Evolutionary conservation across 1,140 invertebrate genomes (phyloP).

Genomic region (Halictus rubicundus): DNA sequence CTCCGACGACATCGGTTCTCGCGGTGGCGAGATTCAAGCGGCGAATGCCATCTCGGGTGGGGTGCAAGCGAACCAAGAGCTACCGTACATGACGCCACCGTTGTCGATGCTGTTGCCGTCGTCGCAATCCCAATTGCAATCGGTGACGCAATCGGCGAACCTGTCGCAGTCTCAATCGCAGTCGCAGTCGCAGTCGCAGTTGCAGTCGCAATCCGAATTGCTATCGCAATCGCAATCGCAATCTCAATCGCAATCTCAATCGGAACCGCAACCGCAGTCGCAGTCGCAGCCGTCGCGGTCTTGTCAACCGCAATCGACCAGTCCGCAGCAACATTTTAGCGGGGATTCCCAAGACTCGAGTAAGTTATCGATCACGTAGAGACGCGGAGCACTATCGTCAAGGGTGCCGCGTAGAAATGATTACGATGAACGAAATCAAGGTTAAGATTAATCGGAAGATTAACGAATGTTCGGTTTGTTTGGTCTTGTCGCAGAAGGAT

Average conservation of each 20-base stretch:
- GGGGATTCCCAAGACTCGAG: slow-evolving; percentile 93
- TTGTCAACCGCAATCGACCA: slow-evolving; percentile 69
- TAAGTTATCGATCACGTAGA: slow-evolving; percentile 74
- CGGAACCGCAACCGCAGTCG: slow-evolving; percentile 62
- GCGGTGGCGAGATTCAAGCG: slow-evolving; percentile 84
- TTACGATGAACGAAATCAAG: too few relatives aligned
- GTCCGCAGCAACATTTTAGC: slow-evolving; percentile 86
- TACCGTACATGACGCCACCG: slow-evolving; percentile 94
- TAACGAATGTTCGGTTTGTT: background rate
- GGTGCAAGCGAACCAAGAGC: slow-evolving; percentile 91
- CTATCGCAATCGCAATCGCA: slow-evolving; percentile 70
- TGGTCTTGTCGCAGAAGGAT: slow-evolving; percentile 84
- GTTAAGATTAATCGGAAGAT: too few relatives aligned
- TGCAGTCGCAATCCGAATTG: slow-evolving; percentile 57
- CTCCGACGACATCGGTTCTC: slow-evolving; percentile 58
- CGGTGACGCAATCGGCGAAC: background rate
- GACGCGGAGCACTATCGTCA: too few relatives aligned
- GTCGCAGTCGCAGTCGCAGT: slow-evolving; percentile 59
- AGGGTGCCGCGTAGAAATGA: too few relatives aligned
- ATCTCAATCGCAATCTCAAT: background rate
- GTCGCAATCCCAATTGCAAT: slow-evolving; percentile 65
- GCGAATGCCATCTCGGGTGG: slow-evolving; percentile 91
- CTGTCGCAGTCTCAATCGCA: slow-evolving; percentile 24
- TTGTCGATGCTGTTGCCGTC: slow-evolving; percentile 79
- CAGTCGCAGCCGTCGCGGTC: slow-evolving; percentile 62